Conservation (phyloP, 2,888 invertebrate species). For the Cosmopolites sordidus region DNA sequence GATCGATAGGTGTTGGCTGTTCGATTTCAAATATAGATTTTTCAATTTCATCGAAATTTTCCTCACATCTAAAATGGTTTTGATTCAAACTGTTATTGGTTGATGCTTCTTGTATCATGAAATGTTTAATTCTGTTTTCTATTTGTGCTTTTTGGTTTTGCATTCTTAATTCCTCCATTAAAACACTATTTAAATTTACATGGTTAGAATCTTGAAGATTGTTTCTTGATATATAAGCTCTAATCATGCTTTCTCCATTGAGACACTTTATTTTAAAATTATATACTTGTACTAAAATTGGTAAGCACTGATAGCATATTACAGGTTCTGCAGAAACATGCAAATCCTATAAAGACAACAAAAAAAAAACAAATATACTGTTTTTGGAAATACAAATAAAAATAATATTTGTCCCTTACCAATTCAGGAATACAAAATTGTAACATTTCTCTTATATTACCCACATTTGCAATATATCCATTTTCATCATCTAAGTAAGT, state of each 20-base stretch:
- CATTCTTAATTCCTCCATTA: slow-evolving; percentile 29
- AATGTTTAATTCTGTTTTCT: slow-evolving; percentile 21
- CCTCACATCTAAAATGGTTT: too few relatives aligned
- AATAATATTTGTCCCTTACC: too few relatives aligned
- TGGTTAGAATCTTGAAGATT: slow-evolving; percentile 32
- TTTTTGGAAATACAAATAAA: too few relatives aligned
- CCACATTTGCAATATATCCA: slow-evolving; percentile 31
- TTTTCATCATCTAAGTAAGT: slow-evolving; percentile 23
- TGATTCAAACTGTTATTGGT: too few relatives aligned
- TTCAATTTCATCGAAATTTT: too few relatives aligned
- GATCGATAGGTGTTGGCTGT: too few relatives aligned
- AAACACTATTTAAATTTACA: slow-evolving; percentile 33
- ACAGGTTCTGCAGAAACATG: slow-evolving; percentile 36
- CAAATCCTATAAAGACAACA: slow-evolving; percentile 37
- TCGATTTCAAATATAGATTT: too few relatives aligned
- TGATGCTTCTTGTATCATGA: slow-evolving; percentile 14
- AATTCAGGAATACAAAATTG: slow-evolving; percentile 38
- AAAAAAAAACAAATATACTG: too few relatives aligned
- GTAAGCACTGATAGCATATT: slow-evolving; percentile 35
- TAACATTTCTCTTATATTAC: slow-evolving; percentile 35
- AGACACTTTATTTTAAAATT: slow-evolving; percentile 38
- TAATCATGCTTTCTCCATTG: slow-evolving; percentile 35
- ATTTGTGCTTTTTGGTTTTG: slow-evolving; percentile 24
- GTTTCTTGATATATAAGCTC: slow-evolving; percentile 32
- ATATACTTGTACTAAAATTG: slow-evolving; percentile 34